phyloP scores from a whole-genome alignment of 1,140 invertebrate species.

The Pseudomyrmex gracilis region DNA sequence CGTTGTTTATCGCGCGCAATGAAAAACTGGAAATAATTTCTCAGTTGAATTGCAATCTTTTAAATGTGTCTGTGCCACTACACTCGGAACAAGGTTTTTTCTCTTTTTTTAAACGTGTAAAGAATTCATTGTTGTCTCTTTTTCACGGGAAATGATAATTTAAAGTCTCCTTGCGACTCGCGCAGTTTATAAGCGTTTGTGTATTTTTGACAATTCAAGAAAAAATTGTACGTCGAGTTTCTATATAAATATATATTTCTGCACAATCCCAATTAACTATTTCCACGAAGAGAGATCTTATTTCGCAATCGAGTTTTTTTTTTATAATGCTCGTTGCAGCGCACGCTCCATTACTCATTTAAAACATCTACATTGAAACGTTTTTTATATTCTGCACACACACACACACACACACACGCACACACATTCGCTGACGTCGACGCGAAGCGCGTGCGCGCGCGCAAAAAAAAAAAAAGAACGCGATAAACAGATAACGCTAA shows the following conservation, averaged over 20 bases:
- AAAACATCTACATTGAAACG: not conserved
- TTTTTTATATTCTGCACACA: not conserved
- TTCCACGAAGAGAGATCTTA: not conserved
- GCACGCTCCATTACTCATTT: not conserved
- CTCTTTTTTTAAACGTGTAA: too few relatives aligned
- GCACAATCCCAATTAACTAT: not conserved
- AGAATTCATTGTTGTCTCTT: too few relatives aligned
- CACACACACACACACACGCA: too few relatives aligned
- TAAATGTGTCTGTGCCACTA: not conserved
- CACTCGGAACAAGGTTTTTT: too few relatives aligned
- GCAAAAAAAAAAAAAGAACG: not conserved
- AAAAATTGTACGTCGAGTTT: too few relatives aligned
- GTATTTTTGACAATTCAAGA: too few relatives aligned
- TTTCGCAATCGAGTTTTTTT: not conserved
- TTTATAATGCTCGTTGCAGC: not conserved
- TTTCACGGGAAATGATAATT: too few relatives aligned
- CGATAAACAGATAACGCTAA: conserved; percentile 24
- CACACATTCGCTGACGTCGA: not conserved
- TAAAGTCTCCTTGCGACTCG: too few relatives aligned
- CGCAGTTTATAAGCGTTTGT: too few relatives aligned
- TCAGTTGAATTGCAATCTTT: not conserved
- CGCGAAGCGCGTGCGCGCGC: too few relatives aligned
- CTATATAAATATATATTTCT: too few relatives aligned
- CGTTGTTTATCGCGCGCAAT: not conserved
- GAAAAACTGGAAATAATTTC: not conserved